Percentiles rank a stretch among this genome's conserved stretches.
phyloP scores from a whole-genome alignment of 2,888 invertebrate species.

The Seira sanloemensis region DNA sequence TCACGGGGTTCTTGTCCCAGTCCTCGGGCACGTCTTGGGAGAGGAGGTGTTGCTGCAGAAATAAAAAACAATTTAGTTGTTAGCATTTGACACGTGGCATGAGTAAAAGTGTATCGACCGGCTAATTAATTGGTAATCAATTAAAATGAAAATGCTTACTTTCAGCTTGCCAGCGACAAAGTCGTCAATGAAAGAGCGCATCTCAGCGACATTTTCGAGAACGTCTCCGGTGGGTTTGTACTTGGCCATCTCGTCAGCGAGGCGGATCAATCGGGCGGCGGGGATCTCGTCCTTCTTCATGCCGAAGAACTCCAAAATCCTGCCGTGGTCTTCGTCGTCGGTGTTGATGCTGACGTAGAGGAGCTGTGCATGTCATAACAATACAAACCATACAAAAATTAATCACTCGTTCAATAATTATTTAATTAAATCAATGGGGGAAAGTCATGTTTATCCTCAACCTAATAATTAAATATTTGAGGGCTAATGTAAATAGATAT shows the following conservation, averaged over 20 bases:
- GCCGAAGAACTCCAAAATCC: conserved; percentile 99
- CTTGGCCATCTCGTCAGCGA: conserved; percentile 98
- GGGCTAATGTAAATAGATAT: too few relatives aligned
- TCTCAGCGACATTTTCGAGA: conserved; percentile 79
- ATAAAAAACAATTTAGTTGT: conserved; percentile 19
- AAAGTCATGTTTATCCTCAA: not conserved
- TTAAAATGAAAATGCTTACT: conserved; percentile 75
- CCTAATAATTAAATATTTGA: not conserved
- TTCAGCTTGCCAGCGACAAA: conserved; percentile 95
- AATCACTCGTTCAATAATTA: not conserved
- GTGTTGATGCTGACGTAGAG: conserved; percentile 97
- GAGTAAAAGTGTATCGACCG: too few relatives aligned
- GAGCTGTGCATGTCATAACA: conserved; percentile 78
- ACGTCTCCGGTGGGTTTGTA: conserved; percentile 92
- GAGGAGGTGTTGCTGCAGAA: conserved; percentile 87
- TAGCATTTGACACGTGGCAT: too few relatives aligned
- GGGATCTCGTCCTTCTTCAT: conserved; percentile 96
- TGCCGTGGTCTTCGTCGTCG: conserved; percentile 95
- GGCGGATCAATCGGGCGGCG: conserved; percentile 91
- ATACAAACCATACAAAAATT: conserved; percentile 20
- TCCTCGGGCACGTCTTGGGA: conserved; percentile 96
- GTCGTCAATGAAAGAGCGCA: conserved; percentile 88
- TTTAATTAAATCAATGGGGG: not conserved
- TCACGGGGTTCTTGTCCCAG: conserved; percentile 97
- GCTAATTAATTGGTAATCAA: too few relatives aligned